Evolutionary conservation across 2,888 invertebrate genomes (phyloP), one percentile per base, ranked within the genome.

Genomic region (Chironomus riparius): DNA sequence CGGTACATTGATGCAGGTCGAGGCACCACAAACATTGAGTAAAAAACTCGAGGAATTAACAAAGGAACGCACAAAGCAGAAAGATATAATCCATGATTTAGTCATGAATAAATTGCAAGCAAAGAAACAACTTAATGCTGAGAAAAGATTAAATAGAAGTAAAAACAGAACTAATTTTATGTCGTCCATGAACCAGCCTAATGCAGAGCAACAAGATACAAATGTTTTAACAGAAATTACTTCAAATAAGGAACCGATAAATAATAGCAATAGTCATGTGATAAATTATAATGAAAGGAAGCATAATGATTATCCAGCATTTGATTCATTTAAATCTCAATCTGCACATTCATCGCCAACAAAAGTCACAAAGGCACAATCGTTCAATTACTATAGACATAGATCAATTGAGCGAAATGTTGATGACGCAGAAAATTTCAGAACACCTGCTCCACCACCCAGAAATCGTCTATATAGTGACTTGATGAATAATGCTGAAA

Each of bases 11-110:
- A 0, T 81, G 80, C 77, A 83, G 83, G 1, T 78, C 81, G 71
- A 80, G 2, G 87, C 0, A 83, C 86, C 76, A 85, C 88, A 71
- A 86, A 87, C 88, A 2, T 89, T 90, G 3, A 87, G 87, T 1
- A 86, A 88, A 77, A 91, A 90, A 81, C 86, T 92, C 76, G 91
- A 93, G 81, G 91, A 92, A 84, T 87, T 94, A 48, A 90, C 91
- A 78, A 88, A 91, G 80, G 93, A 93, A 81, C 86, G 93, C 76
- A 91, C 91, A 56, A 91, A 92, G 81, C 93, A 94, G 83, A 94
- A 93, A 78, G 92, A 91, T 81, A 86, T 94, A 28, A 92, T 95
- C 69, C 89, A 94, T 80, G 90, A 94, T 81, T 86, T 95, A 83
- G 91, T 95, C 73, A 88, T 94, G 87, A 92, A 91, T 80, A 90